Evolutionary conservation across 1,140 invertebrate genomes (phyloP), one percentile per base, ranked within the genome.

Genomic region (Babylonia areolata): DNA sequence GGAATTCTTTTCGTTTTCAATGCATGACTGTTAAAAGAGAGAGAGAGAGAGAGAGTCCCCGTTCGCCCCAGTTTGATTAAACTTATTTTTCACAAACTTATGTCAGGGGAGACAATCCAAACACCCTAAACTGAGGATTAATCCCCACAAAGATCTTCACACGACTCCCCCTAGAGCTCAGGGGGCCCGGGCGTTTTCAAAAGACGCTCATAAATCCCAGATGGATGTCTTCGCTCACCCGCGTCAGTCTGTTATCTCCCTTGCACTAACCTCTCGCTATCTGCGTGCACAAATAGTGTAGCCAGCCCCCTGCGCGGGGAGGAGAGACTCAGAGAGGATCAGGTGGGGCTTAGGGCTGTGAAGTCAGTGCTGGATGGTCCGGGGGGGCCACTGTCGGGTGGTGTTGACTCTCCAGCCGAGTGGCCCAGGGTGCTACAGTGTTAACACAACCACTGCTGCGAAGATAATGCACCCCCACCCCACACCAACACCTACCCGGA

Each of bases 331-430:
- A 35, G 71, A 9, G 31, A 6, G 39, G 78, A 54, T 80, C 28
- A 33, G 11, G 17, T 37, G n/a, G 17, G 78, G 40, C 46, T 46
- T 46, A n/a, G 12, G n/a, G 40, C 28, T 31, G 17, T 11, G 78
- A 80, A 80, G 78, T 80, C 51, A 80, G 51, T 80, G 37, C 23
- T 51, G 46, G 78, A 80, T 46, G 31, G 46, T 28, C 28, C 35
- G 20, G 33, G 9, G 35, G 33, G 20, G 11, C 17, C 39, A 42
- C 51, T 28, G 31, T n/a, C n/a, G n/a, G n/a, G n/a, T 33, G 39
- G 0, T 80, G 28, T 46, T 54, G 51, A 80, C 40, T 80, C 11
- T 42, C 20, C 46, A 15, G 40, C 3, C 37, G 6, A 42, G 51
- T 6, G 28, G 28, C 28, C 40, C 51, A 80, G 78, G 51, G 23